These are phyloP conservation scores for Sarcophaga peregrina DNA, from an alignment of 1,140 invertebrate species.

Conservation along the genomic window DNA sequence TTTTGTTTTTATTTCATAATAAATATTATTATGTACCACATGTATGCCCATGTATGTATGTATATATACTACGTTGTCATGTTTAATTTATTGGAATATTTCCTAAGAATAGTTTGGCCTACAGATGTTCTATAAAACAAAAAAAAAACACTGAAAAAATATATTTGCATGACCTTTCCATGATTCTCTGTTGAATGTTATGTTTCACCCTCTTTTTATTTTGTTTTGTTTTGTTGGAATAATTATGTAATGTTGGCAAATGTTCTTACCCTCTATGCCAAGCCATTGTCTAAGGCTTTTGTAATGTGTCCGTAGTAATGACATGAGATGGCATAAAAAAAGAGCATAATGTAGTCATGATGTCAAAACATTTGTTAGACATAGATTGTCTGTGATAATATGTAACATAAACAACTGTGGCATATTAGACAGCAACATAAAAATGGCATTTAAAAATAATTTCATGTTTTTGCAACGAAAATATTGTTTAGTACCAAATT, in stretches of 20 bases:
- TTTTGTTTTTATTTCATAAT: no score
- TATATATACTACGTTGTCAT: no score
- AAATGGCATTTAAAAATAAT: no score
- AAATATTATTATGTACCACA: no score
- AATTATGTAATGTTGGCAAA: not conserved
- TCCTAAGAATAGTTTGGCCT: no score
- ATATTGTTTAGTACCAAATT: no score
- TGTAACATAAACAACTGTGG: not conserved
- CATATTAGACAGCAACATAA: no score
- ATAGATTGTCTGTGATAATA: not conserved
- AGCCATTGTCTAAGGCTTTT: not conserved
- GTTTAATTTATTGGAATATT: no score
- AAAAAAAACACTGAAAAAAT: not conserved
- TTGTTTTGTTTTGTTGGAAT: not conserved
- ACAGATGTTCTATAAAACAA: no score
- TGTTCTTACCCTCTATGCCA: not conserved
- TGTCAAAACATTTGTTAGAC: not conserved
- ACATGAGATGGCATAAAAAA: not conserved
- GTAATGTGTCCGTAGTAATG: not conserved
- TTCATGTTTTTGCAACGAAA: no score
- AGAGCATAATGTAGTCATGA: not conserved
- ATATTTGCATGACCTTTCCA: slow-evolving; percentile 9
- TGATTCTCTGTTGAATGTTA: not conserved
- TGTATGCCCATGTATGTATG: no score
- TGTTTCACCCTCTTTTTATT: not conserved